Evolutionary conservation across 2,888 invertebrate genomes (phyloP), one percentile per base, ranked within the genome.

Genomic region (Andrena praecox): DNA sequence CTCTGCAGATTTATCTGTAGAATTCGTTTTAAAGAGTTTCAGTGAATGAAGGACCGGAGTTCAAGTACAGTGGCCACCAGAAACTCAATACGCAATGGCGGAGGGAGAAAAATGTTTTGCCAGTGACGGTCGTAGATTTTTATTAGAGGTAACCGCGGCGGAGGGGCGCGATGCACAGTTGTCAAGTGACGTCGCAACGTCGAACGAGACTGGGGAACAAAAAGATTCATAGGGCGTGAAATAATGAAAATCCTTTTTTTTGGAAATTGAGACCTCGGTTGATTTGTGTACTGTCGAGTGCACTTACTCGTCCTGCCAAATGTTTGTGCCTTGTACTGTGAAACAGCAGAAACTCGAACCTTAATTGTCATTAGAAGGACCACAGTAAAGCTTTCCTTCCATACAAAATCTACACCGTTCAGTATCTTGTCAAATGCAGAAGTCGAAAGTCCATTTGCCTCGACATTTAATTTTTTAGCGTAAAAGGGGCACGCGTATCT

Each of bases 121-220:
- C 50, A 27, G 73, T 54, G 72, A 63, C 52, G 67, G 54, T 64
- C 80, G 60, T 81, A 81, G 74, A 79, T 81, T 81, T 80, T 79
- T 64, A 73, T 80, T 80, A 80, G 69, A 66, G 80, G 54, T 74
- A 74, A 81, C 80, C 80, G 60, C 73, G 48, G 66, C 2, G 31
- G 66, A 6, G 6, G 10, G 20, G 27, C 24, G 10, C 77, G 71
- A 50, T 8, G 63, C 78, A 24, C 78, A 77, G 77, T 77, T 80
- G 67, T 80, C 80, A 77, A 35, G 50, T n/a, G 67, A 56, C 66
- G n/a, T 62, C 48, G 62, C n/a, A 12, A 52, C 42, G 71, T 68
- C 67, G 78, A 63, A 68, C 42, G 42, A 42, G 33, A 2, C 6
- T 10, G 29, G 20, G 20, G 62, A 69, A 62, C 79, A 66, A 73